These are phyloP conservation scores for Sialis lutaria DNA, from an alignment of 2,888 invertebrate species.

Conservation along the genomic window DNA sequence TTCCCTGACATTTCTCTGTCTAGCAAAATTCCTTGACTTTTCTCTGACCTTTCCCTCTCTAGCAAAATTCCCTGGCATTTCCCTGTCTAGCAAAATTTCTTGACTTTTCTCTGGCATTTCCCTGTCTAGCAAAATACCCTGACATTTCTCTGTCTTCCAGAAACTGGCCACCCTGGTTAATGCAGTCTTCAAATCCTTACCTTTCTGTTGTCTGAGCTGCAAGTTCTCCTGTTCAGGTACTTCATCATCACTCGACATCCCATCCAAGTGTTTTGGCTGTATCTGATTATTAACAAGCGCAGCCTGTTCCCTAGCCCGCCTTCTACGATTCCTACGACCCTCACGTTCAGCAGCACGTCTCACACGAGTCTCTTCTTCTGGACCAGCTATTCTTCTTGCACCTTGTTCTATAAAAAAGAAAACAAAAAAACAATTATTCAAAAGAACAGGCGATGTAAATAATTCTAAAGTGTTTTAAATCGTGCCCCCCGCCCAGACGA, in stretches of 20 bases:
- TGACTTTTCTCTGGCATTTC: too few species aligned
- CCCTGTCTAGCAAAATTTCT: too few species aligned
- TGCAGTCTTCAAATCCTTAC: slow-evolving; percentile 12
- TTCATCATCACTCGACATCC: slow-evolving; percentile 94
- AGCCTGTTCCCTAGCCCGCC: slow-evolving; percentile 58
- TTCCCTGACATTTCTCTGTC: too few species aligned
- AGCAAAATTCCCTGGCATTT: too few species aligned
- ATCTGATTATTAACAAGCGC: slow-evolving; percentile 26
- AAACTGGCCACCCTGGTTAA: too few species aligned
- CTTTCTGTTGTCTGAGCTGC: slow-evolving; percentile 39
- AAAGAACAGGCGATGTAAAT: too few species aligned
- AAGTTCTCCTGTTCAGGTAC: slow-evolving; percentile 66
- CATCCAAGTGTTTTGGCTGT: slow-evolving; percentile 58
- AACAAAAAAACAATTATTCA: too few species aligned
- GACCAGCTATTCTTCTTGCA: slow-evolving; percentile 19
- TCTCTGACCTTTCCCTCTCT: too few species aligned
- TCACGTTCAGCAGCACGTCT: slow-evolving; percentile 81
- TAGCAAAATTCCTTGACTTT: too few species aligned
- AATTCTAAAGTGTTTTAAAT: slow-evolving; percentile 10
- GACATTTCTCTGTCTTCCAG: too few species aligned
- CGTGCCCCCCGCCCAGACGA: background rate
- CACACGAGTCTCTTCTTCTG: slow-evolving; percentile 43
- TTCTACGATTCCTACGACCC: slow-evolving; percentile 73
- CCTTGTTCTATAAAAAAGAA: slow-evolving; percentile 14
- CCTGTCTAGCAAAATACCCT: too few species aligned